These are phyloP conservation scores for Platycercus adscitus DNA, from an alignment of 2,113 vertebrate genomes.

Conservation along the genomic window DNA sequence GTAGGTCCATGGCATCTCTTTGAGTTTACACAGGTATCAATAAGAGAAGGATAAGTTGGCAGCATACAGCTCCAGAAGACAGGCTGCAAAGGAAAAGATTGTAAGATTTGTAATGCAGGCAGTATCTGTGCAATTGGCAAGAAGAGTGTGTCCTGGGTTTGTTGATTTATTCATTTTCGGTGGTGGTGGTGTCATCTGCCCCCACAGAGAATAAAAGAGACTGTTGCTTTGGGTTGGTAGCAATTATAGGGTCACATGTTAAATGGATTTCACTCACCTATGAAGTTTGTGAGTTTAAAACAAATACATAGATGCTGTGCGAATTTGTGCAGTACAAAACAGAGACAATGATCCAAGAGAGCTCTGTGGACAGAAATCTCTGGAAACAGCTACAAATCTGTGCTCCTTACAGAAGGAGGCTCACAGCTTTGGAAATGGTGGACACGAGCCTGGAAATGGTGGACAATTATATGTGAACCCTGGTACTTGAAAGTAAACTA, in stretches of 20 bases:
- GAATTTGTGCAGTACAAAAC: not conserved
- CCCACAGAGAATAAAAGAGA: not conserved
- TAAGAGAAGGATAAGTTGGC: not conserved
- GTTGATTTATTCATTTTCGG: not conserved
- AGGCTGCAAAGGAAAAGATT: not conserved
- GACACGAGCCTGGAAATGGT: not conserved
- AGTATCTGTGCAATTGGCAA: not conserved
- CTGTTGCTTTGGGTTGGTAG: not conserved
- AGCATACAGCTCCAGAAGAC: not conserved
- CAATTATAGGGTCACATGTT: not conserved
- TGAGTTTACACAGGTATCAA: not conserved
- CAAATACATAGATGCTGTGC: not conserved
- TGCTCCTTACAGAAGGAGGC: not conserved
- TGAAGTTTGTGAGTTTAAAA: not conserved
- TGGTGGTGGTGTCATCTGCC: not conserved
- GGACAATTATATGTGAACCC: accelerated
- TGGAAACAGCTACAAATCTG: not conserved
- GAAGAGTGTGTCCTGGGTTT: not conserved
- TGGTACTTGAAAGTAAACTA: not conserved
- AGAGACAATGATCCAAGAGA: not conserved
- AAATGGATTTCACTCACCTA: not conserved
- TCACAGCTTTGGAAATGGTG: not conserved
- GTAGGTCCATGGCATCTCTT: not conserved
- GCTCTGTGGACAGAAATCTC: not conserved
- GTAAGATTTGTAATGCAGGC: not conserved